Evolutionary conservation across 2,888 invertebrate species (phyloP).

Genomic region (Lasioglossum pauxillum): DNA sequence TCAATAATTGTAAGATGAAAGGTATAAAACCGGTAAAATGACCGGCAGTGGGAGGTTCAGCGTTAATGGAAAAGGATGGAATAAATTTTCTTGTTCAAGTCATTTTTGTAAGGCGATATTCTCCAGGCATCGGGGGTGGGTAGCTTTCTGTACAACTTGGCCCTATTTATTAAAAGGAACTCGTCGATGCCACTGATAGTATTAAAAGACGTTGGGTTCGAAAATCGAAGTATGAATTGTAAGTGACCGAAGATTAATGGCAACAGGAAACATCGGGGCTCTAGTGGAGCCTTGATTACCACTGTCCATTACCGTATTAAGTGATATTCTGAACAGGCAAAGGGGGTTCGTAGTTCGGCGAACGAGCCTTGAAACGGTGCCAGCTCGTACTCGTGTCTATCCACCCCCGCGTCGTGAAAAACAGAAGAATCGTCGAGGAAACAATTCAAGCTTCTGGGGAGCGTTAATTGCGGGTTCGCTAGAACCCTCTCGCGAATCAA

Average conservation of each 20-base stretch:
- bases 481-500: constrained; percentile 4
- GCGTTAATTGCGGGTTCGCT: constrained; percentile 73
- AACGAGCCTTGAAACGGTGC: constrained; percentile 81
- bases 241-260: constrained; percentile 29
- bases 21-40: no score
- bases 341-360: constrained; percentile 75
- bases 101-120: no score
- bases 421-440: constrained; percentile 35
- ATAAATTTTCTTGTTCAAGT: no score
- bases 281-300: constrained; percentile 11
- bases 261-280: neutral
- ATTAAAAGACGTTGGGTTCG: neutral
- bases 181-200: neutral
- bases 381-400: constrained; percentile 74
- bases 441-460: constrained; percentile 61
- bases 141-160: no score
- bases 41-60: no score
- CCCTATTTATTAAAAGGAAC: neutral
- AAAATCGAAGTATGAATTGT: neutral
- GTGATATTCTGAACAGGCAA: constrained; percentile 63
- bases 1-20: no score
- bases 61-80: no score
- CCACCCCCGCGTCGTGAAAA: constrained; percentile 50
- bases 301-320: constrained; percentile 70
- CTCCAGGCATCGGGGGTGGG: no score